Percentiles rank a stretch among this genome's conserved stretches.
Evolutionary conservation across 2,888 invertebrate genomes (phyloP).

Genomic region (Tetranychus piercei): DNA sequence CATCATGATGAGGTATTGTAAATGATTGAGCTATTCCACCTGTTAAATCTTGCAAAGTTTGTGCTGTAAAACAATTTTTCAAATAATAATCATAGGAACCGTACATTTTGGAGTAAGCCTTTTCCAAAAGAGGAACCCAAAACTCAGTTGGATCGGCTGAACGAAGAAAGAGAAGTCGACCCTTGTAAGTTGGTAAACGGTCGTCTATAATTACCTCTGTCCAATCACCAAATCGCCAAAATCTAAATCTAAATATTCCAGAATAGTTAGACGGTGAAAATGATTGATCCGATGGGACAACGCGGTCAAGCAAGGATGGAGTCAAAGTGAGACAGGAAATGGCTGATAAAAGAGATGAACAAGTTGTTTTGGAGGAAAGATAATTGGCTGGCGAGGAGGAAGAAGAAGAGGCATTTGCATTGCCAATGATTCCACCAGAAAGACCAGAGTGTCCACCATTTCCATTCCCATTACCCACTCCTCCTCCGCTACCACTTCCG

Average conservation of each 20-base stretch:
- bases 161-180: slow-evolving; percentile 44
- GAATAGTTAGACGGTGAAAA: slow-evolving; percentile 44
- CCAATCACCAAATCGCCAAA: slow-evolving; percentile 65
- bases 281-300: slow-evolving; percentile 46
- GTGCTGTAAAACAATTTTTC: slow-evolving; percentile 41
- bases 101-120: slow-evolving; percentile 56
- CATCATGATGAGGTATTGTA: slow-evolving; percentile 45
- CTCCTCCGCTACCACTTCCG: neutral
- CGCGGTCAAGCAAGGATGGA: slow-evolving; percentile 47
- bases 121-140: slow-evolving; percentile 57
- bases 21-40: slow-evolving; percentile 58
- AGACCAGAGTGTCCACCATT: neutral
- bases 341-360: slow-evolving; percentile 42
- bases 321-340: slow-evolving; percentile 47
- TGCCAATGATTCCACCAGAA: neutral
- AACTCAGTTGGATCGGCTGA: slow-evolving; percentile 47
- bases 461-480: neutral
- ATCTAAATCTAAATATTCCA: slow-evolving; percentile 50
- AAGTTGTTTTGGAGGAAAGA: slow-evolving; percentile 8
- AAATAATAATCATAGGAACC: slow-evolving; percentile 45
- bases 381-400: neutral
- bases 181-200: slow-evolving; percentile 49
- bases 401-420: neutral
- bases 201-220: slow-evolving; percentile 51
- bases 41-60: slow-evolving; percentile 52